These are phyloP conservation scores for Typhlichthys subterraneus DNA, from an alignment of 2,797 vertebrate species.

Conservation along the genomic window DNA sequence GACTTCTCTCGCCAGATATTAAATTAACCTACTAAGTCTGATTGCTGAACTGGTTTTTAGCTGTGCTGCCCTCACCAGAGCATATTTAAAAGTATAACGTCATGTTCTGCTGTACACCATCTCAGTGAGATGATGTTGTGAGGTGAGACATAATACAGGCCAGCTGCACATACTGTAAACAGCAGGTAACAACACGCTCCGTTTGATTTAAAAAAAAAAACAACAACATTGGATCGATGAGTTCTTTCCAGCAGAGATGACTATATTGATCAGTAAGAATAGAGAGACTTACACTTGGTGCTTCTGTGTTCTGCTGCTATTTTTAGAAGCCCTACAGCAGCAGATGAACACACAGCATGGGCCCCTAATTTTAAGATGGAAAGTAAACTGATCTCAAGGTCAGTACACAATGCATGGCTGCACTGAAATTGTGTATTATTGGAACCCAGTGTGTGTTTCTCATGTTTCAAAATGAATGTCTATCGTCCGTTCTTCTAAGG, in stretches of 20 bases:
- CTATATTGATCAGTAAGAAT: conserved; percentile 74
- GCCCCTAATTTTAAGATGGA: conserved; percentile 72
- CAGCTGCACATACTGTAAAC: conserved; percentile 37
- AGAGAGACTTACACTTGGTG: conserved; percentile 61
- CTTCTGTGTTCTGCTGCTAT: conserved; percentile 64
- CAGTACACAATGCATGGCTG: conserved; percentile 59
- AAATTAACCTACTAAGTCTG: background rate
- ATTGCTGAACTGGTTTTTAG: conserved; percentile 24
- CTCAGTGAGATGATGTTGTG: conserved; percentile 17
- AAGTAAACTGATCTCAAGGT: conserved; percentile 72
- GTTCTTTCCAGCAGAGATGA: conserved; percentile 76
- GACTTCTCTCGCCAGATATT: conserved; percentile 12
- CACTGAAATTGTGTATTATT: conserved; percentile 47
- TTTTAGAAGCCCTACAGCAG: conserved; percentile 72
- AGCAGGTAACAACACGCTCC: conserved; percentile 49
- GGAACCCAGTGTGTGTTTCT: conserved; percentile 18
- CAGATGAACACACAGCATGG: conserved; percentile 64
- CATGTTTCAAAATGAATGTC: conserved; percentile 26
- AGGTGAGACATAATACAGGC: conserved; percentile 12
- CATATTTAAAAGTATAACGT: conserved; percentile 17
- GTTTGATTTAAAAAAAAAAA: conserved; percentile 35
- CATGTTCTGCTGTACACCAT: conserved; percentile 12
- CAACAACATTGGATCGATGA: conserved; percentile 69
- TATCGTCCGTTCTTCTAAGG: conserved; percentile 11
- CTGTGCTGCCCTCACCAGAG: conserved; percentile 29